Evolutionary conservation across 1,140 invertebrate genomes (phyloP), one percentile per base, ranked within the genome.

Genomic region (Orchesella cincta): DNA sequence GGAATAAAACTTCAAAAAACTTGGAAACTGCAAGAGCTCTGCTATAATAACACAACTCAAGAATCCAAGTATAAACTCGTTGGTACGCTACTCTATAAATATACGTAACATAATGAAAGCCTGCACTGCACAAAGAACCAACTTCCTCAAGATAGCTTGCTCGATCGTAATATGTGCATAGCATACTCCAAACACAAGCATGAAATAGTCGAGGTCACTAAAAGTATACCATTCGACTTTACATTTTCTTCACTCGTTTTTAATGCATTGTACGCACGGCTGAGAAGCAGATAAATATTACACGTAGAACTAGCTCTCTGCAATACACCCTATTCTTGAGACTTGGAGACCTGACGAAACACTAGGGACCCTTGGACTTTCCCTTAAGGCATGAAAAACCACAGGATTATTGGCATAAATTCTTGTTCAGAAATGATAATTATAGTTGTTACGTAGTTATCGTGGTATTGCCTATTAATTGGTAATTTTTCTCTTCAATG

Each of bases 181-280:
- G 54, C 54, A 57, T 57, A 18, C 54, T 23, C 12, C 26, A 57
- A 5, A 26, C 12, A 57, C 3, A 57, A 26, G 23, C 54, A 57
- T 18, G 54, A 57, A n/a, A 5, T 23, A 57, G 54, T 57, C 54
- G 54, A 57, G 54, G 54, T 57, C 54, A 57, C 23, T 57, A 57
- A 57, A 57, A 57, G 54, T 57, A 57, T n/a, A 16, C 14, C 54
- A 57, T 26, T 5, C 8, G 12, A 57, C 39, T 46, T 20, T 46
- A 12, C 39, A 12, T 46, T 12, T 46, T 46, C 39, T 46, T 8
- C 20, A 46, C 20, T 46, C 39, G 23, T 23, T 5, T 8, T 18
- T 57, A 12, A 18, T 57, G 12, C 23, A 18, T 57, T 16, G 54
- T 57, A 57, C 54, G 23, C 14, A n/a, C 5, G 3, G 54, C 54